Conservation (phyloP, 2,113 vertebrate species). For the Cettia cetti region DNA sequence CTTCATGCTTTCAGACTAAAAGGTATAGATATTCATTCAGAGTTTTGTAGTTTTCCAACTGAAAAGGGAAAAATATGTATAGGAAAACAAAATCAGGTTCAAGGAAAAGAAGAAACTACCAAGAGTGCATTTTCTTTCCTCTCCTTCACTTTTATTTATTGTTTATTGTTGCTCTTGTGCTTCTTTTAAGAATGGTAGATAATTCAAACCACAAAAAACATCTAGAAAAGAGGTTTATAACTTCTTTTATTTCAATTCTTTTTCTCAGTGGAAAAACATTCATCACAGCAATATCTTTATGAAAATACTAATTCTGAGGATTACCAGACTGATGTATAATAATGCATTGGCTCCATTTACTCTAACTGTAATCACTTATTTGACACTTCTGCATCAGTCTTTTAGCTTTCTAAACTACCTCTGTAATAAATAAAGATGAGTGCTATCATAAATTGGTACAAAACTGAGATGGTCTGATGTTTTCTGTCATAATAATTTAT, state of each 20-base stretch:
- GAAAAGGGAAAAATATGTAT: neutral
- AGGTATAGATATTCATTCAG: neutral
- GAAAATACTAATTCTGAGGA: neutral
- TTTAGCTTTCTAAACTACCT: neutral
- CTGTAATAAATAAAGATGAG: neutral
- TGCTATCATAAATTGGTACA: neutral
- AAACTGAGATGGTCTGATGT: neutral
- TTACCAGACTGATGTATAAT: fast-evolving
- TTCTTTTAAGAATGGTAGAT: neutral
- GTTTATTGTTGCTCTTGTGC: neutral
- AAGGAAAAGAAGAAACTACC: neutral
- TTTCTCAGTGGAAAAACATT: neutral
- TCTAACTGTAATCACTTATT: neutral
- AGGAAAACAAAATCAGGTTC: neutral
- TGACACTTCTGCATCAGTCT: neutral
- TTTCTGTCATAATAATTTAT: neutral
- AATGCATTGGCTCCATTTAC: neutral
- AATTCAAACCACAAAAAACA: neutral
- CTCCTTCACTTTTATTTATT: neutral
- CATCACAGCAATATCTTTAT: neutral
- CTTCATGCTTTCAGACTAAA: neutral
- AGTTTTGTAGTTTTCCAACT: neutral
- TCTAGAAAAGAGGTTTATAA: neutral
- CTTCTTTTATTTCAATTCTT: neutral
- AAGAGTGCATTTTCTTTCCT: neutral